These are phyloP conservation scores for Hypsopygia costalis DNA, from an alignment of 2,888 invertebrate species.

Conservation along the genomic window DNA sequence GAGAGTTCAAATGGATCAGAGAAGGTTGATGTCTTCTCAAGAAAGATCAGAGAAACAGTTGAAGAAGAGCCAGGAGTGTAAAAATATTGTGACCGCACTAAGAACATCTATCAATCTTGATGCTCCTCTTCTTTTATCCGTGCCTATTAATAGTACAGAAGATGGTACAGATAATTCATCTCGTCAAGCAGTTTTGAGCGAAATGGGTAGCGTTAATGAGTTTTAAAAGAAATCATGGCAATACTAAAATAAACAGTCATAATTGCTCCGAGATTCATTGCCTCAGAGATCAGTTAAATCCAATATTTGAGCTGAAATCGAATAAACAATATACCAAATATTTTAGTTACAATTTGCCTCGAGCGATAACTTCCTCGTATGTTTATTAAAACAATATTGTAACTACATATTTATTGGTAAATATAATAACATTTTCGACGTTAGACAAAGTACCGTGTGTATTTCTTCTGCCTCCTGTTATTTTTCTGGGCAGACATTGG, in stretches of 20 bases:
- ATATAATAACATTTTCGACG: slow-evolving; percentile 23
- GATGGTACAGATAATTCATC: slow-evolving; percentile 9
- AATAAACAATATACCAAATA: background rate
- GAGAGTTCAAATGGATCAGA: slow-evolving; percentile 45
- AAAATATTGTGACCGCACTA: slow-evolving; percentile 38
- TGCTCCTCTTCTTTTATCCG: slow-evolving; percentile 19
- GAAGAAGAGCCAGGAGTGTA: slow-evolving; percentile 39
- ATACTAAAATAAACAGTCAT: too few species aligned
- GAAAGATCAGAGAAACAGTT: slow-evolving; percentile 52
- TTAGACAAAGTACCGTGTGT: slow-evolving; percentile 19
- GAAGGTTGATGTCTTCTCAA: slow-evolving; percentile 42
- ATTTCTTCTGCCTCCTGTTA: slow-evolving; percentile 25
- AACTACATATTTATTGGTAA: slow-evolving; percentile 14
- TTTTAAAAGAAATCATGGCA: too few species aligned
- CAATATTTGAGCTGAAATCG: too few species aligned
- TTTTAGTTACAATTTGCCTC: background rate
- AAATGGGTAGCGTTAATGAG: slow-evolving; percentile 14
- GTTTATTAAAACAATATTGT: slow-evolving; percentile 5
- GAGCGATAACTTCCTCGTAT: background rate
- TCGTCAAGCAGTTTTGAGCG: slow-evolving; percentile 25
- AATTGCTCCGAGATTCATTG: too few species aligned
- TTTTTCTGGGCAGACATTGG: slow-evolving; percentile 30
- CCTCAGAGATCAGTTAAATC: too few species aligned
- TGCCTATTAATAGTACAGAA: slow-evolving; percentile 21
- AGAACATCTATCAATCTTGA: slow-evolving; percentile 29